phyloP scores from a whole-genome alignment of 2,113 vertebrate genomes.

The Pelmatolapia mariae region DNA sequence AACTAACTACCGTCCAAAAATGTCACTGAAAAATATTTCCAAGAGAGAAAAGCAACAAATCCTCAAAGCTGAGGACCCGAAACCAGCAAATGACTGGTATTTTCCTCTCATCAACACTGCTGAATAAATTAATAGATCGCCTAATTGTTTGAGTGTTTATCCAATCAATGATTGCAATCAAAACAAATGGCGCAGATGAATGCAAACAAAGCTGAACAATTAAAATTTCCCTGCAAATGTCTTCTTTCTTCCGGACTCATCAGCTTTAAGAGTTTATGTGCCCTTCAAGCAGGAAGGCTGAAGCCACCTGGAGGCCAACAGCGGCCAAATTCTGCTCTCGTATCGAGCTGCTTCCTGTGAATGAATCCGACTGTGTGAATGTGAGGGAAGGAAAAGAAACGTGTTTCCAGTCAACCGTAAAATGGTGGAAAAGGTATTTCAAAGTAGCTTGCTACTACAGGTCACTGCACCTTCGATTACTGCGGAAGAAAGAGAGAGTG shows the following conservation, averaged over 20 bases:
- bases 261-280: not conserved
- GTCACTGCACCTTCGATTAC: not conserved
- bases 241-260: not conserved
- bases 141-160: not conserved
- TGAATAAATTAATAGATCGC: not conserved
- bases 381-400: not conserved
- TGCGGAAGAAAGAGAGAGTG: rapidly evolving
- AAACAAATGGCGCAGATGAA: not conserved
- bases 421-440: not conserved
- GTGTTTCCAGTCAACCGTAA: not conserved
- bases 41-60: not conserved
- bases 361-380: not conserved
- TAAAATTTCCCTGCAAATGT: not conserved
- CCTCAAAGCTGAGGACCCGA: rapidly evolving
- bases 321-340: not conserved
- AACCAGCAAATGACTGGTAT: not conserved
- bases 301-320: not conserved
- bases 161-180: not conserved
- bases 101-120: not conserved
- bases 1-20: rapidly evolving
- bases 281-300: not conserved
- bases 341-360: not conserved
- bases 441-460: not conserved
- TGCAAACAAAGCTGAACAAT: not conserved
- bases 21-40: not conserved